Base-by-base conservation (phyloP, 2,888 invertebrate genomes). In the Hybos culiciformis region DNA sequence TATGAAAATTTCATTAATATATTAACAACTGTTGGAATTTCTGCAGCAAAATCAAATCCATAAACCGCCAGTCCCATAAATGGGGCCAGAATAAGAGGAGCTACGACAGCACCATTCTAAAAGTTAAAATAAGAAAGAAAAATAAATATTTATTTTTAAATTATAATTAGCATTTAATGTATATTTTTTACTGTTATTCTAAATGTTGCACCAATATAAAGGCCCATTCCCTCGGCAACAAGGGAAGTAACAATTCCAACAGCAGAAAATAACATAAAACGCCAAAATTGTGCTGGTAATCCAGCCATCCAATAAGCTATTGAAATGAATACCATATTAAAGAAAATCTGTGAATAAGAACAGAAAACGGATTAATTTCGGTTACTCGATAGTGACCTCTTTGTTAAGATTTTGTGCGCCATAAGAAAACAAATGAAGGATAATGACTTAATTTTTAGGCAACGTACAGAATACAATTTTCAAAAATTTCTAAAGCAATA, bases 151-250 rank as follows among this genome's bases (percentile, higher is more conserved):
- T n/a, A 26, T n/a, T 29, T 29, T 29, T 29, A n/a, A n/a, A n/a
- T n/a, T n/a, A n/a, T n/a, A n/a, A n/a, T n/a, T n/a, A n/a, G n/a
- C n/a, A 7, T 8, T 29, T 29, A n/a, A 12, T 29, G 29, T 12
- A n/a, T 5, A n/a, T 29, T 12, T 29, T 12, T 12, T 56, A 80
- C 80, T 51, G 74, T 72, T 43, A 79, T 70, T 56, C 69, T 78
- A 50, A 79, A 79, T 9, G 76, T 64, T 4, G 79, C 75, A 41
- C 86, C 86, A 52, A 87, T 82, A 1, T 83, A 75, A 46, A 86
- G 58, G 1, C 86, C 87, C 59, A 85, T 71, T 24, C 83, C 82
- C 59, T 87, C 87, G 15, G 84, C 78, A 1, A 79, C 79, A 32
- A 87, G 65, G 0, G 83, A 80, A 8, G 81, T 77, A 42, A 79